A percentile compares a stretch with the other conserved stretches of the same genome.
phyloP scores from a whole-genome alignment of 2,888 invertebrate species.

The Callyntrura sp. region DNA sequence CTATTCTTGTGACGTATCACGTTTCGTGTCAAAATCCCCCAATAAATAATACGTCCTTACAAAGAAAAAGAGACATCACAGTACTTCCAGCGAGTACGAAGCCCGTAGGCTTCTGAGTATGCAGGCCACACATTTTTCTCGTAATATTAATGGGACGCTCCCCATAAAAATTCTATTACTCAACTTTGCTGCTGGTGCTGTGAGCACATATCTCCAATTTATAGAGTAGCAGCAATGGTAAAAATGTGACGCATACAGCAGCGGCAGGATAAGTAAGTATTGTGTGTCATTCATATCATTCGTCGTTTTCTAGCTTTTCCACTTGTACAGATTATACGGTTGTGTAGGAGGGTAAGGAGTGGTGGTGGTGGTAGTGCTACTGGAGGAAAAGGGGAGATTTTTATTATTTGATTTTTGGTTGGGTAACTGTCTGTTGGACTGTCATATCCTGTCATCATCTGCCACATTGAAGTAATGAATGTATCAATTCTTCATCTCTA shows the following conservation, averaged over 20 bases:
- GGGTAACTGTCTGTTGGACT: constrained; percentile 62
- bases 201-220: not conserved
- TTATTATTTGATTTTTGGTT: constrained; percentile 55
- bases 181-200: not conserved
- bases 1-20: not conserved
- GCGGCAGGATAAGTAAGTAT: constrained; percentile 19
- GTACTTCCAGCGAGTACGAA: no score
- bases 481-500: constrained; percentile 8
- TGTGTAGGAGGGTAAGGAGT: constrained; percentile 4
- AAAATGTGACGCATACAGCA: constrained; percentile 36
- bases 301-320: not conserved
- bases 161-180: constrained; percentile 35
- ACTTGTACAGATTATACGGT: constrained; percentile 6
- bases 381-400: constrained; percentile 34
- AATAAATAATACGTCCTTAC: no score
- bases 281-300: not conserved
- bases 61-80: no score
- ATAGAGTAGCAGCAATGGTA: not conserved
- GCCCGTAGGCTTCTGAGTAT: not conserved
- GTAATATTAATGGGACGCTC: not conserved
- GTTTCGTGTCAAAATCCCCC: no score
- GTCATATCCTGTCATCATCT: constrained; percentile 76
- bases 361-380: constrained; percentile 4
- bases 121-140: constrained; percentile 10
- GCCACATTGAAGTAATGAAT: constrained; percentile 32